Percentiles rank a stretch among this genome's conserved stretches.
phyloP scores from a whole-genome alignment of 1,140 invertebrate species.

The Drosophila repleta region DNA sequence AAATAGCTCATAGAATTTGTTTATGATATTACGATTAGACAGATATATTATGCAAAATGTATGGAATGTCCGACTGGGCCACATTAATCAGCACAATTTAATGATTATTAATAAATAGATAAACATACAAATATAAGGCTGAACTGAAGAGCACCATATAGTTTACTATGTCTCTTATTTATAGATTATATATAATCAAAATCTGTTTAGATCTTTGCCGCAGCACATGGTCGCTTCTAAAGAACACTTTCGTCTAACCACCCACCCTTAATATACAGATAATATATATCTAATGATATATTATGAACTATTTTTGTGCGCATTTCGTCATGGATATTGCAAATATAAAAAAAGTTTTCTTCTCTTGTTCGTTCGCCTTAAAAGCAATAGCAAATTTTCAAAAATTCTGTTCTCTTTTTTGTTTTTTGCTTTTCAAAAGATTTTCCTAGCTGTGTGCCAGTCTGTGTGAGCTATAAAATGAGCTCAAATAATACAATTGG shows the following conservation, averaged over 20 bases:
- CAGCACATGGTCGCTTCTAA: conserved; percentile 1
- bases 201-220: not conserved
- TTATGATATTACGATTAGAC: conserved; percentile 21
- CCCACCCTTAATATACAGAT: conserved; percentile 9
- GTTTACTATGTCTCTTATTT: not conserved
- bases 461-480: conserved; percentile 31
- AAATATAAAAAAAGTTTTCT: conserved; percentile 18
- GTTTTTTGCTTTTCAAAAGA: no score
- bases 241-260: not conserved
- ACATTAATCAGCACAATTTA: conserved; percentile 23
- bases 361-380: conserved; percentile 19
- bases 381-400: conserved; percentile 30
- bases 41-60: no score
- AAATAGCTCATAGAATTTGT: conserved; percentile 6
- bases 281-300: not conserved
- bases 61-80: conserved; percentile 20
- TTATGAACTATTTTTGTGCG: conserved; percentile 59
- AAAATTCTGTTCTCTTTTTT: not conserved
- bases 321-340: conserved; percentile 66
- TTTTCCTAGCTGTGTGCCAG: conserved; percentile 16
- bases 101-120: conserved; percentile 11
- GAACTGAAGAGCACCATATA: no score
- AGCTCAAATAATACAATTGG: conserved; percentile 30
- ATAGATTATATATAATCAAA: not conserved
- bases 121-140: not conserved